A percentile compares a stretch with the other conserved stretches of the same genome.
Conservation (phyloP, 2,797 vertebrate species). For the Sebastiscus tertius region DNA sequence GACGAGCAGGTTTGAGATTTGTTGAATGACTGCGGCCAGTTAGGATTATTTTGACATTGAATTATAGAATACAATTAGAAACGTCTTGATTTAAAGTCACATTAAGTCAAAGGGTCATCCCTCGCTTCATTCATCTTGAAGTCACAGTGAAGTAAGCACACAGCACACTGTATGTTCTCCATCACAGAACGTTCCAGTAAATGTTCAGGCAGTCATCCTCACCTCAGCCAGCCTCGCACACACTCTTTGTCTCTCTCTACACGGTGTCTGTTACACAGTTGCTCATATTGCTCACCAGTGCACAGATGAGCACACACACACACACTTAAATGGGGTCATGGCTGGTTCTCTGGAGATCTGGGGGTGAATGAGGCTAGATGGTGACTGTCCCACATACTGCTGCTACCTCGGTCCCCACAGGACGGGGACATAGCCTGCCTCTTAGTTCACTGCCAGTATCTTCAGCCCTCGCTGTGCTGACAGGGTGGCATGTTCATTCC, state of each 20-base stretch:
- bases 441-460: constrained; percentile 39
- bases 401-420: constrained; percentile 53
- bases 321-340: constrained; percentile 63
- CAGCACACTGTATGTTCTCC: not conserved
- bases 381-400: constrained; percentile 71
- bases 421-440: constrained; percentile 39
- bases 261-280: constrained; percentile 35
- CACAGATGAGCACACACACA: not conserved
- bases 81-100: not conserved
- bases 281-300: constrained; percentile 25
- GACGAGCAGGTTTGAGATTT: not conserved
- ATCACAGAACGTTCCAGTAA: constrained; percentile 11
- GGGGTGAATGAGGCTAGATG: constrained; percentile 61
- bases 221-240: not conserved
- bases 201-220: not conserved
- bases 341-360: constrained; percentile 57
- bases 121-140: not conserved
- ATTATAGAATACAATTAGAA: not conserved
- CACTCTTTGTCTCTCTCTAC: constrained; percentile 13
- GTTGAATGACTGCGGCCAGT: not conserved
- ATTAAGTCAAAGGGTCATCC: not conserved
- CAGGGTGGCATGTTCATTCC: constrained; percentile 54
- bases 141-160: not conserved
- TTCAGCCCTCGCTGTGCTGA: constrained; percentile 33
- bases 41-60: not conserved